Evolutionary conservation across 2,797 vertebrate species (phyloP).

Genomic region (Rhabdophis nuchalis): DNA sequence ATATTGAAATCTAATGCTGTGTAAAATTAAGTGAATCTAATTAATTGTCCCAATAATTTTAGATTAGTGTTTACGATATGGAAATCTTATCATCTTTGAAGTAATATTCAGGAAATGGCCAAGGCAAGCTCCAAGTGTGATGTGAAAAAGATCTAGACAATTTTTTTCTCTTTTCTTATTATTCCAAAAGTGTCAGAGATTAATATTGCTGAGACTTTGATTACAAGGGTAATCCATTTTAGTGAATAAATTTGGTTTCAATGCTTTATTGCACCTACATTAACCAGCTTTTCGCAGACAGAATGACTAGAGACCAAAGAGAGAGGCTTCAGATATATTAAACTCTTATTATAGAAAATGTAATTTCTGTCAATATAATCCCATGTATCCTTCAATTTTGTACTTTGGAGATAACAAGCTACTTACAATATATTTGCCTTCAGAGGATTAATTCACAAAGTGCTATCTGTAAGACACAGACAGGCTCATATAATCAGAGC

Average conservation of each 20-base stretch:
- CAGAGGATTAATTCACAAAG: conserved; percentile 90
- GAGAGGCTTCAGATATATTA: conserved; percentile 82
- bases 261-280: conserved; percentile 74
- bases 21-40: conserved; percentile 85
- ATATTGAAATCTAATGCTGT: conserved; percentile 77
- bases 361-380: conserved; percentile 94
- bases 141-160: conserved; percentile 60
- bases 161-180: conserved; percentile 34
- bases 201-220: conserved; percentile 78
- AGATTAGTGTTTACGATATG: conserved; percentile 71
- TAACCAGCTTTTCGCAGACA: conserved; percentile 71
- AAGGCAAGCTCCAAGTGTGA: conserved; percentile 47
- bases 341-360: conserved; percentile 86
- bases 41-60: conserved; percentile 81
- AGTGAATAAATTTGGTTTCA: conserved; percentile 76
- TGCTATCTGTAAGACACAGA: conserved; percentile 76
- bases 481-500: conserved; percentile 79
- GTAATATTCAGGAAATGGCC: conserved; percentile 76
- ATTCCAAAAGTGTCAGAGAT: conserved; percentile 77
- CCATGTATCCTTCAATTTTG: conserved; percentile 88
- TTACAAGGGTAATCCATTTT: conserved; percentile 82
- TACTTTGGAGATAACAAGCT: conserved; percentile 85
- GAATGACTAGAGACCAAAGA: conserved; percentile 66
- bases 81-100: conserved; percentile 80
- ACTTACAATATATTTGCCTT: conserved; percentile 88